Base-by-base conservation (phyloP, 2,888 invertebrate genomes). In the Chironomus tentans region DNA sequence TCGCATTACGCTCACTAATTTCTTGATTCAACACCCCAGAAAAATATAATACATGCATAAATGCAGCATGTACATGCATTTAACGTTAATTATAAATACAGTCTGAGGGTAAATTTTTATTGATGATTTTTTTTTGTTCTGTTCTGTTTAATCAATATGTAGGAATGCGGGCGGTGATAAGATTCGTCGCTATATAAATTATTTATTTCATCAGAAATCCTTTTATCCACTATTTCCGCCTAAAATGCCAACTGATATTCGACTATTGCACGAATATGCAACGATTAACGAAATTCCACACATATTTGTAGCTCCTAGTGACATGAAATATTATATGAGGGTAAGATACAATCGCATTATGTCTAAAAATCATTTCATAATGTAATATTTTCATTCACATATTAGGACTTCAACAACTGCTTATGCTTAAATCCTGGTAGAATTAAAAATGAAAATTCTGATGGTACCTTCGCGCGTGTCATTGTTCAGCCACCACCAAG, bases 391-490 rank as follows among this genome's bases (percentile, higher is more conserved):
- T 38, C 38, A 38, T 86, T 24, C 24, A 2, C 3, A 2, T 5
- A 28, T 38, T 38, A 94, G 92, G 88, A 91, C 79, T 87, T 94
- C 21, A 88, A 90, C 79, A 92, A 90, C 1, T 92, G 92, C 79
- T 85, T 94, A 46, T 91, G 93, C 12, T 85, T 97, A 21, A 97
- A 97, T 85, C 95, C 97, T 0, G 95, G 94, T 79, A 88, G 91
- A 77, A 82, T 96, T 75, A 56, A 56, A 56, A 91, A 91, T 46
- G 83, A 86, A 12, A 88, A 87, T 28, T 92, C 91, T 4, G 68
- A 47, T 13, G 94, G 94, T 68, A 91, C 92, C 0, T 96, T 91
- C 84, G 91, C 91, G 0, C 87, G 91, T 28, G 82, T 94, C 0
- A 85, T 88, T 76, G 82, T 94, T 18, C 81, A 83, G 76, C 85